These are phyloP conservation scores for Philopedon plagiatum DNA, from an alignment of 2,888 invertebrate genomes.

Conservation along the genomic window DNA sequence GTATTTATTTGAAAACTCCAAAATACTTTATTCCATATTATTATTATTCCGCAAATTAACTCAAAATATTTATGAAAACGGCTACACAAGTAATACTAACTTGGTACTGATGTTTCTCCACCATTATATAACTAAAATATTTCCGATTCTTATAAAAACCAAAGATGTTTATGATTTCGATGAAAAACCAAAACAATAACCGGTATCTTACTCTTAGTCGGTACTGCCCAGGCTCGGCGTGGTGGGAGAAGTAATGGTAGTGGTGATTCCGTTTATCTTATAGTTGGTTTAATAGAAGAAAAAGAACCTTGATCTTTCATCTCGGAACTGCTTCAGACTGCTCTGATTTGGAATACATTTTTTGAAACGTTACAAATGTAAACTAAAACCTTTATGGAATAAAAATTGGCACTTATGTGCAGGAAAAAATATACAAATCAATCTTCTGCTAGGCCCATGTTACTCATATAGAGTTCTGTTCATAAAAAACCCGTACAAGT, in stretches of 20 bases:
- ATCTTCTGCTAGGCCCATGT: no score
- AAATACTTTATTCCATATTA: neutral
- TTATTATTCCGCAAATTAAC: neutral
- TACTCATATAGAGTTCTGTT: no score
- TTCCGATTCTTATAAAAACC: constrained; percentile 47
- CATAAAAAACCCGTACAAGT: no score
- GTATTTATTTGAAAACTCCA: neutral
- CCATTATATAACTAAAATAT: neutral
- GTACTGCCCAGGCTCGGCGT: constrained; percentile 20
- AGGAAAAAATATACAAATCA: no score
- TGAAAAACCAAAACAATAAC: constrained; percentile 55
- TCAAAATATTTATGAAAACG: neutral
- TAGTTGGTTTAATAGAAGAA: neutral
- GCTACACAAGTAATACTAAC: neutral
- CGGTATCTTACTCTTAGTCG: constrained; percentile 14
- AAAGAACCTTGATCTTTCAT: no score
- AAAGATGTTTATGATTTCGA: constrained; percentile 58
- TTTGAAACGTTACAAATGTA: no score
- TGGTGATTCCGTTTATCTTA: neutral
- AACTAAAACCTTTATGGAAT: no score
- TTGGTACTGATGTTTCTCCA: neutral
- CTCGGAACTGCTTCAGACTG: no score
- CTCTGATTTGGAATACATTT: no score
- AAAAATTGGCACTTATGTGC: no score
- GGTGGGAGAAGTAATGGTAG: neutral